Evolutionary conservation across 2,797 vertebrate species (phyloP).

Genomic region (Cuniculus paca): DNA sequence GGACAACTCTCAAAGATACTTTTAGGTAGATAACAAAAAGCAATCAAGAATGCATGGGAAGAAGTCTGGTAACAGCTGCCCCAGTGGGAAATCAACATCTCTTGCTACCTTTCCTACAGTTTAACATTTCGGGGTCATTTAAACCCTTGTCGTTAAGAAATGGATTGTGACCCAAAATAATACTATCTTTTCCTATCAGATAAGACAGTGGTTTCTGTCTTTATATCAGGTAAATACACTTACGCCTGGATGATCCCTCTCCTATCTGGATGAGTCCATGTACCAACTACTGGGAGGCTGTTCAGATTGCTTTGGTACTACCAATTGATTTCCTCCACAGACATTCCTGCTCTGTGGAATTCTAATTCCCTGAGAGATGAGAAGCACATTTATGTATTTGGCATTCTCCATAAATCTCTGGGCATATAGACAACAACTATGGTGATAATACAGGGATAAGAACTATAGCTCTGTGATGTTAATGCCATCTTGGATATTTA

Average conservation of each 20-base stretch:
- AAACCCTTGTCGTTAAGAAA: not conserved
- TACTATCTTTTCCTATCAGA: not conserved
- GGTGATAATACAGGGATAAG: not conserved
- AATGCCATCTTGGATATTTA: not conserved
- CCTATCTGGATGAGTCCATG: not conserved
- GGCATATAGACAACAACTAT: not conserved
- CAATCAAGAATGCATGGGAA: not conserved
- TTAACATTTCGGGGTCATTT: not conserved
- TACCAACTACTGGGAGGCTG: not conserved
- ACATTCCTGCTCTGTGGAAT: slow-evolving; percentile 9
- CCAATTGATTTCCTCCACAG: not conserved
- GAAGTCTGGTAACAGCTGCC: not conserved
- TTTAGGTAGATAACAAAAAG: not conserved
- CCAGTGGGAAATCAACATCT: not conserved
- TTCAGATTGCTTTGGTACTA: not conserved
- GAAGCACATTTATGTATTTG: not conserved
- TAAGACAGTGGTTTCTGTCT: not conserved
- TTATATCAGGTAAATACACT: not conserved
- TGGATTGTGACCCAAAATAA: not conserved
- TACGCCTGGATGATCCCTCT: not conserved
- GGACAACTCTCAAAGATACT: not conserved
- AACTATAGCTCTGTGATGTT: not conserved
- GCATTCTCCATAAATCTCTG: not conserved
- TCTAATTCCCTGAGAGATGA: slow-evolving; percentile 7
- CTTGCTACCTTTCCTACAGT: not conserved